Conservation (phyloP, 2,888 invertebrate species). For the Ceraclea dissimilis region DNA sequence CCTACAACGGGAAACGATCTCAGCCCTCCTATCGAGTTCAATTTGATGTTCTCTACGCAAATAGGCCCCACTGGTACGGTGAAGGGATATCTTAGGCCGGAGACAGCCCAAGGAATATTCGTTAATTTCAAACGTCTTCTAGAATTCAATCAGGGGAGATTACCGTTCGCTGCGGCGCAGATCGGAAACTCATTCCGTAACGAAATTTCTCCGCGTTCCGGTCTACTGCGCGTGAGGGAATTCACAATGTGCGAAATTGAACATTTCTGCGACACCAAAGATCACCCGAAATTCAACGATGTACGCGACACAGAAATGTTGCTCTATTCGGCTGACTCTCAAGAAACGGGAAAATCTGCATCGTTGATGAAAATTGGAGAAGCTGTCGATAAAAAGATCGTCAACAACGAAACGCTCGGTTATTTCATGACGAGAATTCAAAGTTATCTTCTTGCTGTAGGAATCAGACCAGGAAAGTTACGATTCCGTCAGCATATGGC, state of each 20-base stretch:
- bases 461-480: slow-evolving; percentile 76
- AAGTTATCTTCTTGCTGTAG: slow-evolving; percentile 77
- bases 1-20: slow-evolving; percentile 93
- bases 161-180: slow-evolving; percentile 98
- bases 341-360: slow-evolving; percentile 94
- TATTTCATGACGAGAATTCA: slow-evolving; percentile 97
- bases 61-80: slow-evolving; percentile 95
- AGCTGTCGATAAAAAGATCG: slow-evolving; percentile 78
- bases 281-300: slow-evolving; percentile 80
- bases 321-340: slow-evolving; percentile 91
- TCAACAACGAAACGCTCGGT: slow-evolving; percentile 94
- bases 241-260: slow-evolving; percentile 99
- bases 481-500: slow-evolving; percentile 98
- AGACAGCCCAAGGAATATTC: slow-evolving; percentile 99
- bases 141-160: slow-evolving; percentile 92
- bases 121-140: slow-evolving; percentile 97
- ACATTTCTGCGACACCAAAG: slow-evolving; percentile 97
- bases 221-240: slow-evolving; percentile 90
- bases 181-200: slow-evolving; percentile 98
- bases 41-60: slow-evolving; percentile 97
- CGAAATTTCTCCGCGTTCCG: slow-evolving; percentile 97
- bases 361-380: slow-evolving; percentile 71
- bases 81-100: slow-evolving; percentile 93
- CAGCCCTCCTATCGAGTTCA: slow-evolving; percentile 94
- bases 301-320: slow-evolving; percentile 69